Conservation (phyloP, 2,113 vertebrate genomes). For the Ellobius talpinus region DNA sequence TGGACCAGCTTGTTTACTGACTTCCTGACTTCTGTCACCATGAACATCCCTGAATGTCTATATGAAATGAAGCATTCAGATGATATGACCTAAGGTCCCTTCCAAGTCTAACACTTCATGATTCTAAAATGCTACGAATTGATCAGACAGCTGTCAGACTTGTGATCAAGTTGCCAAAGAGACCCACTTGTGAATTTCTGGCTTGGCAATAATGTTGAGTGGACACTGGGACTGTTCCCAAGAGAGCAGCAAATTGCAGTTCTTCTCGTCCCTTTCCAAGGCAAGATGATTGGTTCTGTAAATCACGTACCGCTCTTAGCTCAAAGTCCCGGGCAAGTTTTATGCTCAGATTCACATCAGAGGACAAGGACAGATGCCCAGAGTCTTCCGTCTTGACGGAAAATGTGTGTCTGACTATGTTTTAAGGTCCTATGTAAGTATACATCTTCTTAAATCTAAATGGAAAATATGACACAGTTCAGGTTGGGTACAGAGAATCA, state of each 20-base stretch:
- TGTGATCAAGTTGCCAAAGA: not conserved
- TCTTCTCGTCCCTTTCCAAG: conserved; percentile 51
- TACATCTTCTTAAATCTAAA: conserved; percentile 37
- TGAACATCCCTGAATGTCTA: conserved; percentile 17
- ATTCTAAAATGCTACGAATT: conserved; percentile 71
- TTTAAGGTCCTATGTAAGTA: not conserved
- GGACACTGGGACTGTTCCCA: conserved; percentile 56
- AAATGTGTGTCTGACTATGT: conserved; percentile 13
- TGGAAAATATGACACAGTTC: conserved; percentile 67
- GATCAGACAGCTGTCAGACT: conserved; percentile 52
- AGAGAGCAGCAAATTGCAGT: conserved; percentile 59
- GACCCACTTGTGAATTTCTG: conserved; percentile 52
- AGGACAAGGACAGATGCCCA: not conserved
- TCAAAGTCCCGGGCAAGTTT: conserved; percentile 13
- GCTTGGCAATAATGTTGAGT: conserved; percentile 40
- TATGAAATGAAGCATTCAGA: conserved; percentile 52
- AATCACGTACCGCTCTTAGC: conserved; percentile 27
- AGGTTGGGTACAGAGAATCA: conserved; percentile 29
- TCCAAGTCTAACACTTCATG: conserved; percentile 70
- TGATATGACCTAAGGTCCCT: conserved; percentile 16
- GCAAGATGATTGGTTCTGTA: conserved; percentile 46
- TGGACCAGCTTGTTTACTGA: not conserved
- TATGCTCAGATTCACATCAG: not conserved
- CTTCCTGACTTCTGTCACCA: conserved; percentile 50
- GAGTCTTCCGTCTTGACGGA: conserved; percentile 9